phyloP scores from a whole-genome alignment of 2,888 invertebrate genomes.

The Suillia variegata region DNA sequence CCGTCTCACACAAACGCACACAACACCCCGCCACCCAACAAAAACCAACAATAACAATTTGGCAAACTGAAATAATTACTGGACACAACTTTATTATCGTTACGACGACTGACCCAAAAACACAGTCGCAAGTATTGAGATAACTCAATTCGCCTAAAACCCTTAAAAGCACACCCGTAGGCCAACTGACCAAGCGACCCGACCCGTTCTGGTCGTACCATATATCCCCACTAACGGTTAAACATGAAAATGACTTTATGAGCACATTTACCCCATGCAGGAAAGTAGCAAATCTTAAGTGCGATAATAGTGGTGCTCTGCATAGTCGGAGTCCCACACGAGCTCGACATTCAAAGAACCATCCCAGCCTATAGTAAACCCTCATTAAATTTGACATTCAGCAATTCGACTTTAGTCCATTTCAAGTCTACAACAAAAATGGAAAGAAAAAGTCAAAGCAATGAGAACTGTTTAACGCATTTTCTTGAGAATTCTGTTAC shows the following conservation, averaged over 20 bases:
- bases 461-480: constrained; percentile 27
- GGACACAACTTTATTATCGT: constrained; percentile 45
- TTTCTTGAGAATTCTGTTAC: constrained; percentile 33
- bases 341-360: neutral
- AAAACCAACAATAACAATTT: constrained; percentile 37
- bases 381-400: constrained; percentile 54
- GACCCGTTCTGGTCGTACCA: neutral
- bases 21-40: too few species aligned
- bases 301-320: neutral
- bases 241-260: constrained; percentile 20
- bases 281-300: constrained; percentile 35
- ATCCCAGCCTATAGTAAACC: constrained; percentile 42
- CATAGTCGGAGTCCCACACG: neutral
- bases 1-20: too few species aligned
- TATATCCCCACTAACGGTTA: neutral
- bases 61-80: constrained; percentile 49
- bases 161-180: neutral
- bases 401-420: constrained; percentile 12
- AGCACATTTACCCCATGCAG: neutral
- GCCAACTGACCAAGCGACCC: neutral
- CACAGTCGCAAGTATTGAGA: neutral
- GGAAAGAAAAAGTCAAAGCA: too few species aligned
- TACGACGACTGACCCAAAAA: neutral
- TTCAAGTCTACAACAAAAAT: too few species aligned
- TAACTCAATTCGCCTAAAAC: neutral